These are phyloP conservation scores for Serripes groenlandicus DNA, from an alignment of 2,888 invertebrate species.

Conservation along the genomic window DNA sequence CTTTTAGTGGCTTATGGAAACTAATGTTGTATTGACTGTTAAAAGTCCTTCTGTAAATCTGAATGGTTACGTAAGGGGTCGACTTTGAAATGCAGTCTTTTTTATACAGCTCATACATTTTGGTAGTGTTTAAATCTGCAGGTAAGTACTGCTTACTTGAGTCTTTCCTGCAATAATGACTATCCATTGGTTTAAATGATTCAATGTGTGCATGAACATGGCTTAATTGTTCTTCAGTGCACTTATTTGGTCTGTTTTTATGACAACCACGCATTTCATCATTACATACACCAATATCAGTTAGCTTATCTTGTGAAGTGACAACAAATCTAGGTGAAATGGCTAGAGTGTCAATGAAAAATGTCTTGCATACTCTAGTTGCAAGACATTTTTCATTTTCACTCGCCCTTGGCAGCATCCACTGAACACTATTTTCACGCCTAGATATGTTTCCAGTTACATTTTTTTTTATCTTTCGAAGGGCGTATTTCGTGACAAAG, in stretches of 20 bases:
- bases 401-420: neutral
- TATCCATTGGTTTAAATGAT: conserved; percentile 40
- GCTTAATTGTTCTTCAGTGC: neutral
- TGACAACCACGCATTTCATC: conserved; percentile 35
- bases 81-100: neutral
- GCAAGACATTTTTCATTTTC: neutral
- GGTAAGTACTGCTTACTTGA: conserved; percentile 23
- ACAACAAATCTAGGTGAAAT: conserved; percentile 15
- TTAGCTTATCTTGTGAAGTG: conserved; percentile 14
- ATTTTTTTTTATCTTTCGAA: neutral
- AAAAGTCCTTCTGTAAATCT: conserved; percentile 39
- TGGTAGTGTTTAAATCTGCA: conserved; percentile 6
- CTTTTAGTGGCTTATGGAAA: conserved; percentile 38
- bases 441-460: neutral
- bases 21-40: conserved; percentile 31
- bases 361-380: conserved; percentile 34
- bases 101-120: conserved; percentile 32
- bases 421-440: neutral
- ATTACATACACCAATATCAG: conserved; percentile 6
- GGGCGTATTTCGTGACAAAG: conserved; percentile 3
- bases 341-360: conserved; percentile 33
- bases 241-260: conserved; percentile 18
- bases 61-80: neutral
- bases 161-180: conserved; percentile 51
- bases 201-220: conserved; percentile 28